Evolutionary conservation across 2,797 vertebrate genomes (phyloP), one percentile per base, ranked within the genome.

Genomic region (Simalia tracyae): DNA sequence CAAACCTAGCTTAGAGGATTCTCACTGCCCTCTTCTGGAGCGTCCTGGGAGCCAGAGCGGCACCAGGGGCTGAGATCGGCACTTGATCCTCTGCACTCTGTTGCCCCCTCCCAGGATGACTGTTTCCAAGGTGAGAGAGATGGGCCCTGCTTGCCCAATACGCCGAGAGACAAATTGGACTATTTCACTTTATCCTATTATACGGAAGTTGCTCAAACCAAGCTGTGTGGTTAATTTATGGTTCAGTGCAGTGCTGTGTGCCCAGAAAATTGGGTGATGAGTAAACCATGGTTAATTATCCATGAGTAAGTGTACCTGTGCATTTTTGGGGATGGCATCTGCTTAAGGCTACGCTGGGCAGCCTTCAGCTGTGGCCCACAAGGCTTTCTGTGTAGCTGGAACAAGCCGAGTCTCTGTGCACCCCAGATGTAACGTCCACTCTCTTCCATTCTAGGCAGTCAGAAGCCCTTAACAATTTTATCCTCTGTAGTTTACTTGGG

Each of bases 401-500:
- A 31, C 28, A 72, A 72, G n/a, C 66, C 4, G 63, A n/a, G 10
- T 64, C 24, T 68, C n/a, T 6, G 2, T 68, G 66, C n/a, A 12
- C n/a, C n/a, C 2, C n/a, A 6, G n/a, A 31, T 36, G 31, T 72
- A 72, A 72, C 14, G 17, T 36, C 31, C 0, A 17, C 66, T 36
- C 5, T 0, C n/a, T 68, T 68, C 66, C 66, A 31, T 36, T 19
- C 31, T 72, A 17, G 89, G 6, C 68, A 0, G 0, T 66, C 91
- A n/a, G 89, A 2, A 86, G 1, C 91, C 57, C 84, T 92, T 26
- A 8, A 1, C 0, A 1, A 87, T 90, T 96, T 96, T 94, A 93
- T 94, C 94, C 94, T 94, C 95, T 95, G 95, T 94, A 93, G 54
- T 95, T 97, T 97, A 97, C 97, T 97, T 96, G 97, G 96, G 97